Evolutionary conservation across 2,888 invertebrate species (phyloP), one percentile per base, ranked within the genome.

Genomic region (Chrysolina americana): DNA sequence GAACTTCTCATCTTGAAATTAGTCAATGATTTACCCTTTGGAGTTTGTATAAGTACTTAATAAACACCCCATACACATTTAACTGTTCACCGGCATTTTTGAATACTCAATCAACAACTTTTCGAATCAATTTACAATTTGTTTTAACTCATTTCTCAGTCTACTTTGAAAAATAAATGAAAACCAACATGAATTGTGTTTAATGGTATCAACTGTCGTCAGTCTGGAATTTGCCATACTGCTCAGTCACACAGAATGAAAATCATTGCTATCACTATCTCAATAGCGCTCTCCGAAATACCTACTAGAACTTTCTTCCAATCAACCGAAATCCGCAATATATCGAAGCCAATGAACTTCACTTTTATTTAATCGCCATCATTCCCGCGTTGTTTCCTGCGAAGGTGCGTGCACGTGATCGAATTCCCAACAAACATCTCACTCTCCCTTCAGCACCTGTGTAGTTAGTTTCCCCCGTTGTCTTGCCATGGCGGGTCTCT

Each of bases 341-440:
- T 28, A 36, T 28, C 28, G 8, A 50, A 59, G 59, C n/a, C 59
- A n/a, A 59, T 59, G 59, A 59, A 59, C 59, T 36, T 53, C 75
- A 70, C 70, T 76, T 77, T 78, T 76, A 79, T 79, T 79, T 79
- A 77, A 79, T 80, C 80, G 78, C 71, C 77, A 59, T 36, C 59
- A 71, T 75, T 75, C 73, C 71, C 76, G 72, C 69, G 74, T 77
- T 81, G 81, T 82, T 83, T 83, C 83, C 80, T 82, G 79, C 78
- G 80, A 66, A 83, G 82, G 83, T 82, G 81, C 75, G 72, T 68
- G 82, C 84, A 85, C 85, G 85, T 85, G 86, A 85, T 82, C 82
- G 81, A 85, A 86, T 85, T 85, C 83, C 83, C 84, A 84, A 85
- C 81, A 81, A 81, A 79, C 79, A 79, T 80, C 80, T 82, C 72